Evolutionary conservation across 2,888 invertebrate genomes (phyloP).

Genomic region (Troides helena): DNA sequence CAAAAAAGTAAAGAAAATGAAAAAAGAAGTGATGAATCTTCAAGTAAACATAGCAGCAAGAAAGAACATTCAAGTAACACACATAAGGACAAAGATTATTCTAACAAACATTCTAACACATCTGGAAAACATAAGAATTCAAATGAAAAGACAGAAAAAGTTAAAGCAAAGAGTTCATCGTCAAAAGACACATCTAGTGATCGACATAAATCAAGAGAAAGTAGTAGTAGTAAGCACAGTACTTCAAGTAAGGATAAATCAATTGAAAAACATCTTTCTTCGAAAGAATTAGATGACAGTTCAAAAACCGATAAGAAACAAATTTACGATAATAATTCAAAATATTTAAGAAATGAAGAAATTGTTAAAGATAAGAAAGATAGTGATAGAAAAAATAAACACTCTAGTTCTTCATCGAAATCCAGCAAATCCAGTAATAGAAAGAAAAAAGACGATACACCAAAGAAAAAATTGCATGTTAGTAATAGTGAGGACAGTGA

Average conservation of each 20-base stretch:
- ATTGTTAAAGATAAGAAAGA: conserved; percentile 48
- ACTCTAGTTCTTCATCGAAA: conserved; percentile 60
- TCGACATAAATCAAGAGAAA: conserved; percentile 55
- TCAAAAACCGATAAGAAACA: conserved; percentile 23
- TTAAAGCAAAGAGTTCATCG: conserved; percentile 50
- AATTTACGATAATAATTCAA: conserved; percentile 49
- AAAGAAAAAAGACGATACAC: conserved; percentile 64
- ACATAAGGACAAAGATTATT: conserved; percentile 44
- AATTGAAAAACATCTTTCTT: conserved; percentile 56
- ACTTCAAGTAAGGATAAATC: conserved; percentile 45
- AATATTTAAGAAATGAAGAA: conserved; percentile 44
- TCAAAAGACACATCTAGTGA: conserved; percentile 53
- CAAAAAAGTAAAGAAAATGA: conserved; percentile 47
- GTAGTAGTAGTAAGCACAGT: conserved; percentile 62
- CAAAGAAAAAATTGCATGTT: conserved; percentile 65
- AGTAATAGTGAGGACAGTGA: conserved; percentile 64
- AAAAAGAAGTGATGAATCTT: conserved; percentile 45
- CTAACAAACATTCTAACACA: conserved; percentile 48
- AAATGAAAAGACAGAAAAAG: conserved; percentile 40
- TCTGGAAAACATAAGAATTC: conserved; percentile 50
- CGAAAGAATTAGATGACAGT: conserved; percentile 36
- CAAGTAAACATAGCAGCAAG: conserved; percentile 39
- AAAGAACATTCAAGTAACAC: conserved; percentile 43
- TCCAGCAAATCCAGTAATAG: conserved; percentile 55
- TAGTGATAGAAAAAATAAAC: conserved; percentile 58